Base-by-base conservation (phyloP, 1,140 invertebrate species). In the Saccostrea echinata region DNA sequence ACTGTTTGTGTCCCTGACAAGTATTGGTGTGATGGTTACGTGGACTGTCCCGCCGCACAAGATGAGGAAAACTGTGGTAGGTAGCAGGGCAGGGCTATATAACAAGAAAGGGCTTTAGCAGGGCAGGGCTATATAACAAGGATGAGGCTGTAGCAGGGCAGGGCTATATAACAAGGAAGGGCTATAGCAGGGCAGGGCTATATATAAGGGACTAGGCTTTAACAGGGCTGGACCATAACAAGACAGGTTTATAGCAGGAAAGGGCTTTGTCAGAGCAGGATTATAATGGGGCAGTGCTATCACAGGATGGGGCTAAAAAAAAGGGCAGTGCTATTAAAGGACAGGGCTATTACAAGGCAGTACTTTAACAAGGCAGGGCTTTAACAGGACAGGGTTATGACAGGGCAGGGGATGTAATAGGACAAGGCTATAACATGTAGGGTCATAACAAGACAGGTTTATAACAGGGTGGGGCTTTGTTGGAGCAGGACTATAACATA, bases 41-140 rank as follows among this genome's bases (percentile, higher is more conserved):
- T 83, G 30, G 88, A 88, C 80, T 88, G 88, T 86, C 88, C 88
- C 8, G 64, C 68, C 4, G 35, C 27, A 0, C 80, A 57, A 12
- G 88, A 88, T 33, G 88, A 88, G 64, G 18, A 82, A 4, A 43
- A 80, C 71, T 88, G 87, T 88, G 83, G 87, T 88, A 85, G 33
- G 30, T 81, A 43, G 43, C 21, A 18, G 33, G 6, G 68, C n/a
- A 71, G 68, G 16, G n/a, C n/a, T 68, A 68, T 68, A 9, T n/a
- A n/a, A n/a, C n/a, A n/a, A n/a, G n/a, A n/a, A n/a, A 68, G 64
- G 4, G 64, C 64, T 68, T 24, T 68, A 68, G 24, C 24, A 24
- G 24, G 68, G 43, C 43, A 43, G 43, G 43, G 43, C 43, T 43
- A 43, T 43, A 43, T 43, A 43, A 43, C 43, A 43, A 9, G 43